These are phyloP conservation scores for Clarias macrocephalus DNA, from an alignment of 2,113 vertebrate species.

Conservation along the genomic window DNA sequence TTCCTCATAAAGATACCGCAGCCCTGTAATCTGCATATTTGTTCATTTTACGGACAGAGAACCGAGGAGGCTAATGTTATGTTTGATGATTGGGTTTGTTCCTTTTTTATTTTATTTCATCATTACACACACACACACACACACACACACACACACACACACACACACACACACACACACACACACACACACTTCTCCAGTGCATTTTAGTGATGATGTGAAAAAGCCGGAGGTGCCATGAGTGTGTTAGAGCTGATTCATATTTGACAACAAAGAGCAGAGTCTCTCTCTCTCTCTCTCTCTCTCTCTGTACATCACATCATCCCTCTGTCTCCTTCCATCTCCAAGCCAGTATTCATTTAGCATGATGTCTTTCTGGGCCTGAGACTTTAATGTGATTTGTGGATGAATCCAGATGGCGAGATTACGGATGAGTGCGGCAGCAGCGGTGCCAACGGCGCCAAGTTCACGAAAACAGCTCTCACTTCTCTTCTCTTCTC, in stretches of 20 bases:
- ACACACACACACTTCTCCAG: neutral
- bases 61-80: conserved; percentile 1
- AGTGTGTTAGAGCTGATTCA: conserved; percentile 63
- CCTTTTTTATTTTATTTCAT: neutral
- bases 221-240: conserved; percentile 43
- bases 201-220: conserved; percentile 47
- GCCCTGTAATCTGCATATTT: neutral
- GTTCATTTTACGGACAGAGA: neutral
- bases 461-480: conserved; percentile 72
- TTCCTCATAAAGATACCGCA: conserved; percentile 11
- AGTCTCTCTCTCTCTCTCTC: conserved; percentile 55
- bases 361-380: conserved; percentile 79
- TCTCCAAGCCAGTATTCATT: conserved; percentile 75
- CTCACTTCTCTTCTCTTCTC: conserved; percentile 8
- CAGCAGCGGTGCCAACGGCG: conserved; percentile 70
- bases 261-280: conserved; percentile 68
- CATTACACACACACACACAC: conserved; percentile 4
- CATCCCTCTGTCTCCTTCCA: conserved; percentile 57
- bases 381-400: conserved; percentile 81
- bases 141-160: conserved; percentile 28
- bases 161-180: conserved; percentile 39
- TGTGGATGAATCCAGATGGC: conserved; percentile 80
- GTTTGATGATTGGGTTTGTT: conserved; percentile 20
- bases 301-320: conserved; percentile 60
- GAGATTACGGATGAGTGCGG: conserved; percentile 78